Base-by-base conservation (phyloP, 2,797 vertebrate genomes). In the Paratrypauchen microcephalus region DNA sequence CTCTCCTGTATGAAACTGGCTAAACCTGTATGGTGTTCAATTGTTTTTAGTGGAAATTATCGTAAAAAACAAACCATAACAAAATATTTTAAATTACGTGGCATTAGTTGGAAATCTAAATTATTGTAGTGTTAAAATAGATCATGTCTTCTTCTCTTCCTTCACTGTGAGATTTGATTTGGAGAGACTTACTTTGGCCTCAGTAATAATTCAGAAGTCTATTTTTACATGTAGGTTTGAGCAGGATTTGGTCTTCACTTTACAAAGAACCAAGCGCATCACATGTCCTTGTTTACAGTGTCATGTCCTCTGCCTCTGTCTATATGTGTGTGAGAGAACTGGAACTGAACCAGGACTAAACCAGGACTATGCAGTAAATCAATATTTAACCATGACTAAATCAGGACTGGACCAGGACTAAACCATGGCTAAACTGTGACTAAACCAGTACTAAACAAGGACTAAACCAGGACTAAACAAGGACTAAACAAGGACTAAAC, bases 141-240 rank as follows among this genome's bases (percentile, higher is more conserved):
- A 16, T 23, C 11, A 6, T 4, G 21, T 55, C 21, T 12, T 55
- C 54, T 18, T 55, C 23, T 24, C 24, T 23, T 56, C 21, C 21
- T 56, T 15, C 21, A 58, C 15, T 6, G 24, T 58, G 56, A 30
- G 24, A 11, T 58, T 58, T 28, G 18, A 26, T 56, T 24, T 52
- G 23, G 54, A 56, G 54, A 56, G 54, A 56, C 54, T 18, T 61
- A 36, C 59, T 61, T 21, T 61, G 9, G 6, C 36, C 60, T 62
- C 32, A 41, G 19, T 62, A 62, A 62, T 62, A 62, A 62, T 62
- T 62, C 21, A 62, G 11, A 62, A 2, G 60, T 39, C 60, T 62
- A 39, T 62, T 62, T 62, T 62, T 62, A 62, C 36, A 8, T 26
- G 24, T 26, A 26, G 24, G 26, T 39, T 62, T 41, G 12, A 41